Evolutionary conservation across 2,888 invertebrate species (phyloP), one percentile per base, ranked within the genome.

Genomic region (Drosophila merina): DNA sequence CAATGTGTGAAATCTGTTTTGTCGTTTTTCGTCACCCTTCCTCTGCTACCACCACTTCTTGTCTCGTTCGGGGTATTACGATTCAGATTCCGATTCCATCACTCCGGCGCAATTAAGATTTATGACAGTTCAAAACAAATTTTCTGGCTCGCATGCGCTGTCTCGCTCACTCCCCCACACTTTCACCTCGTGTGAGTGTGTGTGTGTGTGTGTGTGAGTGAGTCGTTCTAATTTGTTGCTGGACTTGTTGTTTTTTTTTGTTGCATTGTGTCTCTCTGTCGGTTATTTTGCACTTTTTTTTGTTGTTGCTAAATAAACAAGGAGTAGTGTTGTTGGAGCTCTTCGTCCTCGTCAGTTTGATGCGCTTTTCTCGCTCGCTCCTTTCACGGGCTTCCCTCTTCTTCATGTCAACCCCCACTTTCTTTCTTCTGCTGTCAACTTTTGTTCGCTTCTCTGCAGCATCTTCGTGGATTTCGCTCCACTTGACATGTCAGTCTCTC

Each of bases 81-180:
- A 50, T 58, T 42, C 42, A 42, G 33, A 36, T 79, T 75, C 83
- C 79, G 70, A 84, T 89, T 87, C 86, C 89, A 88, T 88, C 89
- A 87, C 86, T 84, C 86, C 79, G 74, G 68, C 72, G 68, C 79
- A 82, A 87, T 82, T 88, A 90, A 90, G 89, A 91, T 91, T 91
- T 91, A 91, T 91, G 91, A 90, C 91, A 91, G 89, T 87, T 90
- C 83, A 83, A 89, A 87, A 86, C 87, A 88, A 89, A 86, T 82
- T 80, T 75, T 77, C 79, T 76, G 75, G 74, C 84, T 78, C 88
- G 80, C 89, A 86, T 72, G 75, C 76, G 74, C 89, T 77, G 74
- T 75, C 85, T 76, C 77, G 72, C 89, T 78, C 79, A 72, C 76
- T 26, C 70, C 42, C 68, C 56, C 70, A 62, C 62, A 38, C 30